A percentile compares a stretch with the other conserved stretches of the same genome.
These are phyloP conservation scores for Lota lota DNA, from an alignment of 2,113 vertebrate genomes.

Conservation along the genomic window DNA sequence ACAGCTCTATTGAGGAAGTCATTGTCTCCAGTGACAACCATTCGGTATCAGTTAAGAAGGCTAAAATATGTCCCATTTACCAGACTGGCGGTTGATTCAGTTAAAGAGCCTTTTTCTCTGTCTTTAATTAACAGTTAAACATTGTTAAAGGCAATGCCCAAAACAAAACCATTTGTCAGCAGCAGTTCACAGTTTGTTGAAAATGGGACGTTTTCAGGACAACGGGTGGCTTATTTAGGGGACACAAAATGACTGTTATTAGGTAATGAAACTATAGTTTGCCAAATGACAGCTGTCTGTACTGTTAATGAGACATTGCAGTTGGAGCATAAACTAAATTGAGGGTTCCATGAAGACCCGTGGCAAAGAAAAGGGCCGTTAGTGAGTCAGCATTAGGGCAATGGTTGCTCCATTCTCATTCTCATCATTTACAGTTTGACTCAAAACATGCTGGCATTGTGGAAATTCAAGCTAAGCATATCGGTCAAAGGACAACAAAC, in stretches of 20 bases:
- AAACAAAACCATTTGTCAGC: constrained; percentile 8
- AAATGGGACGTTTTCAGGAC: background rate
- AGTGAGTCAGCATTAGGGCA: too few species aligned
- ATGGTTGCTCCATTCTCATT: too few species aligned
- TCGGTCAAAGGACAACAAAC: too few species aligned
- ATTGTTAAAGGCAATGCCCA: background rate
- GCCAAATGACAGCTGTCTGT: background rate
- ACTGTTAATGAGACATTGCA: constrained; percentile 11
- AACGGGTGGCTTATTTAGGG: too few species aligned
- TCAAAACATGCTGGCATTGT: too few species aligned
- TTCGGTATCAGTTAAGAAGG: constrained; percentile 51
- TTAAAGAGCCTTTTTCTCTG: constrained; percentile 47
- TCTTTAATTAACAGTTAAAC: constrained; percentile 13
- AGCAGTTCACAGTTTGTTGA: background rate
- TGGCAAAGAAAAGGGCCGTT: too few species aligned
- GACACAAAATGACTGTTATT: too few species aligned
- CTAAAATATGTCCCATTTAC: constrained; percentile 51
- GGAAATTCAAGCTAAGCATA: too few species aligned
- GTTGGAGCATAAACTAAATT: too few species aligned
- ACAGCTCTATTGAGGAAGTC: constrained; percentile 59
- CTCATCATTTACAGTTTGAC: too few species aligned
- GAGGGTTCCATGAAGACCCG: too few species aligned
- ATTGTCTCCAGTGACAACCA: constrained; percentile 54
- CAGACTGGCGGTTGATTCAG: constrained; percentile 58
- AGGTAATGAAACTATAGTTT: too few species aligned